phyloP scores from a whole-genome alignment of 2,113 vertebrate genomes.

The Axis porcinus region DNA sequence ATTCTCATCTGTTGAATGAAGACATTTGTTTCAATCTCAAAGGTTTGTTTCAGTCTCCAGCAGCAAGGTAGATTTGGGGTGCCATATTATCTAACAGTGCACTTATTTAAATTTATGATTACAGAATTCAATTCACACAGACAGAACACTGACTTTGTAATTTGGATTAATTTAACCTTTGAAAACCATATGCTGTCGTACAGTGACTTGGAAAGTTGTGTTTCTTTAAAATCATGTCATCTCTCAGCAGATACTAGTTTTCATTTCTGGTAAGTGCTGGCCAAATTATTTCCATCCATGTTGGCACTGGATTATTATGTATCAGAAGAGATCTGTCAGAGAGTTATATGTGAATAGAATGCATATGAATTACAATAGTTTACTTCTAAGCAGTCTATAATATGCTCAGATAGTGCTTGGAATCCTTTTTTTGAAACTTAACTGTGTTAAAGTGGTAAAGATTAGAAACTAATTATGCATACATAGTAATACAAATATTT shows the following conservation, averaged over 20 bases:
- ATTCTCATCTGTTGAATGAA: not conserved
- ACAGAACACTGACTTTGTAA: not conserved
- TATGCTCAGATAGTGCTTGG: slow-evolving; percentile 51
- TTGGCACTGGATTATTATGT: slow-evolving; percentile 63
- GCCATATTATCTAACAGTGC: not conserved
- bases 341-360: slow-evolving; percentile 51
- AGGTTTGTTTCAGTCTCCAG: not conserved
- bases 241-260: slow-evolving; percentile 43
- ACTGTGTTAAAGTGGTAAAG: slow-evolving; percentile 69
- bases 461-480: slow-evolving; percentile 79
- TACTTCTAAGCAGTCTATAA: slow-evolving; percentile 57
- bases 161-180: not conserved
- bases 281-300: slow-evolving; percentile 49
- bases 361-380: slow-evolving; percentile 58
- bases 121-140: not conserved
- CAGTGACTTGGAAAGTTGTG: not conserved
- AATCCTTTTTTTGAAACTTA: slow-evolving; percentile 54
- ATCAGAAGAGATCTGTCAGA: slow-evolving; percentile 55
- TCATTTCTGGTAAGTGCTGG: slow-evolving; percentile 53
- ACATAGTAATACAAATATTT: slow-evolving; percentile 76
- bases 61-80: not conserved
- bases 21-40: not conserved
- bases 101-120: not conserved
- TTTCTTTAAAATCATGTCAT: slow-evolving; percentile 40
- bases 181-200: not conserved